Evolutionary conservation across 92 coral and sea anemone species (phyloP), one percentile per base, ranked within the genome.

Genomic region (Muricea muricata): DNA sequence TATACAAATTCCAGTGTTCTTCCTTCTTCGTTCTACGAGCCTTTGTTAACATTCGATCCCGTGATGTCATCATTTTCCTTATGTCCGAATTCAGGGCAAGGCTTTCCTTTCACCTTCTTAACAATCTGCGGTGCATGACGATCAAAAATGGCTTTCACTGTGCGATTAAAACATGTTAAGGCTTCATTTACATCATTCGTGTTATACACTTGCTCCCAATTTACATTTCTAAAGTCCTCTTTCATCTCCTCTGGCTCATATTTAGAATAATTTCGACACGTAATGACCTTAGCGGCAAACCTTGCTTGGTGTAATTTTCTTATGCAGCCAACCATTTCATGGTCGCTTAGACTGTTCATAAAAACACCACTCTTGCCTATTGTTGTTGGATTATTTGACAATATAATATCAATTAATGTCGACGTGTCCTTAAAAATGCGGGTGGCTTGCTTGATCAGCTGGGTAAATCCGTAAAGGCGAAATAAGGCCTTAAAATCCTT

Each of bases 241-340:
- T 55, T 50, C 29, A 78, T 55, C 13, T 24, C 39, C n/a, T 14
- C 37, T 23, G 83, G 23, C 37, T 78, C 42, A 21, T 55, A 50
- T 21, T 34, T 47, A 9, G 83, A 65, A 78, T 78, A 77, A 18
- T 77, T 77, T 31, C 82, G 35, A 42, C 82, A 50, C 7, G 9
- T 21, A 32, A 77, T 55, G 15, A 31, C 48, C 55, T 41, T 77
- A 7, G 68, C 46, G 48, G 60, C 21, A 41, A 21, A 77, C 18
- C 48, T 75, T 29, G n/a, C 17, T 33, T 26, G 7, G 45, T 75
- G 61, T 37, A 75, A 65, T 47, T 75, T 75, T 41, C 81, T 18
- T 5, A 75, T 63, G 34, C 81, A 75, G 65, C 81, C 81, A 26
- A 75, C 60, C 81, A 75, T 75, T 25, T 46, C 81, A 25, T 48